A percentile compares a stretch with the other conserved stretches of the same genome.
Conservation (phyloP, 1,140 invertebrate species). For the Elysia chlorotica region DNA sequence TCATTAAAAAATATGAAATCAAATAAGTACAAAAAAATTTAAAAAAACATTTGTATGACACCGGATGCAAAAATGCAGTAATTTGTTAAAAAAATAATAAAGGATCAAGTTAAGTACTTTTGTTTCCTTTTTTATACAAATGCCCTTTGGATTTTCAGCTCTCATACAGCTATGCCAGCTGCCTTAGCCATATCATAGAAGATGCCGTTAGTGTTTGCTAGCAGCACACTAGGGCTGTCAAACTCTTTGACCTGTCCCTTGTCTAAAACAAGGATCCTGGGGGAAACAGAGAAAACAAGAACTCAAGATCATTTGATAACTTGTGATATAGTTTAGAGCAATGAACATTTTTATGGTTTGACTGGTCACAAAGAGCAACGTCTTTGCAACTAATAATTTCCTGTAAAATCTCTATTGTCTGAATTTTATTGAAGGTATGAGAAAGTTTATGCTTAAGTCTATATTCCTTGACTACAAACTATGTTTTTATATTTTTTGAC, state of each 20-base stretch:
- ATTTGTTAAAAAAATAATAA: too few species aligned
- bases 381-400: too few species aligned
- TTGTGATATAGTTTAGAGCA: background rate
- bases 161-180: slow-evolving; percentile 75
- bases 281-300: slow-evolving; percentile 22
- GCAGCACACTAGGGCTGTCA: slow-evolving; percentile 58
- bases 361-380: too few species aligned
- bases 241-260: slow-evolving; percentile 69
- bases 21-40: too few species aligned
- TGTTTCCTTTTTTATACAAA: too few species aligned
- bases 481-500: too few species aligned
- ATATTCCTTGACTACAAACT: background rate
- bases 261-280: slow-evolving; percentile 86
- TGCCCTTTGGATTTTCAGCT: too few species aligned
- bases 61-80: too few species aligned
- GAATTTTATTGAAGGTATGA: background rate
- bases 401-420: too few species aligned
- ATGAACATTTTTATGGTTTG: background rate
- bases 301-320: background rate
- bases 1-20: too few species aligned
- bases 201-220: slow-evolving; percentile 77
- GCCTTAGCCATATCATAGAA: slow-evolving; percentile 94
- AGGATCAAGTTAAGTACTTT: too few species aligned
- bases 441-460: background rate
- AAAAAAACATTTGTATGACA: too few species aligned